phyloP scores from a whole-genome alignment of 2,797 vertebrate species.

The Adelosebastes latens region DNA sequence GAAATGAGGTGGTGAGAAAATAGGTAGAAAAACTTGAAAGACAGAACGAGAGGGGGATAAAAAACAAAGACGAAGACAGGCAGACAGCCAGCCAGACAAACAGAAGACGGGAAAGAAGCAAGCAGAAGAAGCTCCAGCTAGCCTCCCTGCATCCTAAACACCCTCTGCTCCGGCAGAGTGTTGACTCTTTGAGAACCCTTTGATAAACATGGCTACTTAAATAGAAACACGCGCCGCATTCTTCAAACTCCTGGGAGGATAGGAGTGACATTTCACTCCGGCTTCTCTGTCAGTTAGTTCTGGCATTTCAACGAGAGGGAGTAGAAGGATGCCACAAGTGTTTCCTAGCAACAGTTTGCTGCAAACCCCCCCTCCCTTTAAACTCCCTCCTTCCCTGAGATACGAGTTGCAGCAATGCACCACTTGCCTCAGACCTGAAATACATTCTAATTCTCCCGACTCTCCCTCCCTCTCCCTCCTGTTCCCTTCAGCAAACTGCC shows the following conservation, averaged over 20 bases:
- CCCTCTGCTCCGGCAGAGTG: slow-evolving; percentile 20
- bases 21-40: neutral
- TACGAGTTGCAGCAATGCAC: slow-evolving; percentile 83
- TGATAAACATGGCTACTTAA: slow-evolving; percentile 65
- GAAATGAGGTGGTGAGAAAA: neutral
- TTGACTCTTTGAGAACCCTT: slow-evolving; percentile 49
- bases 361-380: slow-evolving; percentile 38
- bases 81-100: slow-evolving; percentile 7
- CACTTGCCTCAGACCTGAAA: slow-evolving; percentile 80
- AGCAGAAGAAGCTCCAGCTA: slow-evolving; percentile 13
- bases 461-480: slow-evolving; percentile 26
- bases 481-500: slow-evolving; percentile 30
- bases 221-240: slow-evolving; percentile 55
- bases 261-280: slow-evolving; percentile 72
- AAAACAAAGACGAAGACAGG: neutral
- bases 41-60: neutral
- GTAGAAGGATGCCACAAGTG: slow-evolving; percentile 82
- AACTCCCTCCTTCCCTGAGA: slow-evolving; percentile 63
- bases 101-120: slow-evolving; percentile 12
- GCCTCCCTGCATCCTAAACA: slow-evolving; percentile 40
- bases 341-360: slow-evolving; percentile 87
- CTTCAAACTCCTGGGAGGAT: slow-evolving; percentile 65
- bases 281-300: slow-evolving; percentile 62
- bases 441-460: slow-evolving; percentile 73
- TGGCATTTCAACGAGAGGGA: slow-evolving; percentile 73